These are phyloP conservation scores for Andinoacara biseriatus DNA, from an alignment of 2,113 vertebrate genomes.

Conservation along the genomic window DNA sequence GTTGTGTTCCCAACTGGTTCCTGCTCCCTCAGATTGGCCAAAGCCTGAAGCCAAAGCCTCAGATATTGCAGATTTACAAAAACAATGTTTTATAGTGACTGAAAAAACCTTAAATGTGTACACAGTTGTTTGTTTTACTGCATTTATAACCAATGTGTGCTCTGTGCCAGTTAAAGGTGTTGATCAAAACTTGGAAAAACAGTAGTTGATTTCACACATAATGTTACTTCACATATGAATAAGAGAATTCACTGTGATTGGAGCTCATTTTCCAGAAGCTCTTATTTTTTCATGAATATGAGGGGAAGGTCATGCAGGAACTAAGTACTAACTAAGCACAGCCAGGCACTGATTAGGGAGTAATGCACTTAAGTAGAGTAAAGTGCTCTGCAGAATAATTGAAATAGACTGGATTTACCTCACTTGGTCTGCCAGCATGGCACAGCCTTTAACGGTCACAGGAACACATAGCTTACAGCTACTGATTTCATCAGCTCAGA, in stretches of 20 bases:
- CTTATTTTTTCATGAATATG: constrained; percentile 53
- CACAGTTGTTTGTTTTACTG: background rate
- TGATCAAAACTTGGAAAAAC: background rate
- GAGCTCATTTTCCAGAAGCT: constrained; percentile 43
- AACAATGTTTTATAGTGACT: background rate
- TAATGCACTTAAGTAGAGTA: constrained; percentile 73
- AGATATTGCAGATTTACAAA: background rate
- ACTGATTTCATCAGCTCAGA: constrained; percentile 42
- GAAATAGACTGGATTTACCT: constrained; percentile 68
- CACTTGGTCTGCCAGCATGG: constrained; percentile 58
- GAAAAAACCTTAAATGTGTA: background rate
- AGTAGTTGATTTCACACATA: background rate
- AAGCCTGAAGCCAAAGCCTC: background rate
- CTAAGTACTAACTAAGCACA: constrained; percentile 46
- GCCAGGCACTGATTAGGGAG: constrained; percentile 72
- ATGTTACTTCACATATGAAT: constrained; percentile 21
- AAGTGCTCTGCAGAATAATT: constrained; percentile 69
- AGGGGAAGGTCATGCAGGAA: constrained; percentile 47
- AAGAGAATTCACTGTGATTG: constrained; percentile 19
- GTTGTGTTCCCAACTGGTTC: background rate
- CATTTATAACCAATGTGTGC: background rate
- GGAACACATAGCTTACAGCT: constrained; percentile 52
- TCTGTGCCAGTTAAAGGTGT: background rate
- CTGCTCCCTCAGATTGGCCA: background rate
- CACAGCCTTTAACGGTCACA: constrained; percentile 41